A percentile compares a stretch with the other conserved stretches of the same genome.
Conservation (phyloP, 2,888 invertebrate genomes). For the Girardia tigrina region DNA sequence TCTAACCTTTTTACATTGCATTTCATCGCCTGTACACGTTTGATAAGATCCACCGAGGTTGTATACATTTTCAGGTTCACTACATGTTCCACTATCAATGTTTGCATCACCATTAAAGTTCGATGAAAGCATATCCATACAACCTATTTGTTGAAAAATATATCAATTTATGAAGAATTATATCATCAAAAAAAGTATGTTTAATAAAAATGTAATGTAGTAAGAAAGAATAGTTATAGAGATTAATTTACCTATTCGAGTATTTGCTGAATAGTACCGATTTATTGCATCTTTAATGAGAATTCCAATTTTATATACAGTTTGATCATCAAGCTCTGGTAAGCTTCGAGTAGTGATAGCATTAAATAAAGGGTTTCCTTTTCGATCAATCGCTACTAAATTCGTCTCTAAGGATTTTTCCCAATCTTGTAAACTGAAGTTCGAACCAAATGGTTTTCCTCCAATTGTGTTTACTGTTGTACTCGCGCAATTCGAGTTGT, state of each 20-base stretch:
- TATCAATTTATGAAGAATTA: background rate
- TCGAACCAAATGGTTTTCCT: slow-evolving; percentile 40
- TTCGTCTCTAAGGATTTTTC: slow-evolving; percentile 39
- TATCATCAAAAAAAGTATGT: background rate
- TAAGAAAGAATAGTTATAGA: background rate
- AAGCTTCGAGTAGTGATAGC: slow-evolving; percentile 40
- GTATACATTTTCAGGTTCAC: slow-evolving; percentile 39
- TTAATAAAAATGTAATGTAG: background rate
- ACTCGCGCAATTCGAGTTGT: background rate
- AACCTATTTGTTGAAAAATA: slow-evolving; percentile 39
- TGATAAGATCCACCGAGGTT: slow-evolving; percentile 43
- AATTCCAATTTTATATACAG: slow-evolving; percentile 38
- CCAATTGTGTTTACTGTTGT: slow-evolving; percentile 36
- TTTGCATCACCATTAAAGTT: slow-evolving; percentile 42
- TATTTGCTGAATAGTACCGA: slow-evolving; percentile 40
- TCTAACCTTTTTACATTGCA: slow-evolving; percentile 27
- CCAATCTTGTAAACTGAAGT: slow-evolving; percentile 41
- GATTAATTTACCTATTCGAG: background rate
- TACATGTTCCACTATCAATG: slow-evolving; percentile 40
- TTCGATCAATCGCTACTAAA: slow-evolving; percentile 41
- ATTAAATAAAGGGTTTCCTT: slow-evolving; percentile 42
- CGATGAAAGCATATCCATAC: slow-evolving; percentile 40
- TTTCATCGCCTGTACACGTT: slow-evolving; percentile 37
- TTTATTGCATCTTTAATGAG: slow-evolving; percentile 40
- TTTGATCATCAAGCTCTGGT: slow-evolving; percentile 40